A percentile compares a stretch with the other conserved stretches of the same genome.
Conservation (phyloP, 2,797 vertebrate genomes). For the Phaenicophaeus curvirostris region DNA sequence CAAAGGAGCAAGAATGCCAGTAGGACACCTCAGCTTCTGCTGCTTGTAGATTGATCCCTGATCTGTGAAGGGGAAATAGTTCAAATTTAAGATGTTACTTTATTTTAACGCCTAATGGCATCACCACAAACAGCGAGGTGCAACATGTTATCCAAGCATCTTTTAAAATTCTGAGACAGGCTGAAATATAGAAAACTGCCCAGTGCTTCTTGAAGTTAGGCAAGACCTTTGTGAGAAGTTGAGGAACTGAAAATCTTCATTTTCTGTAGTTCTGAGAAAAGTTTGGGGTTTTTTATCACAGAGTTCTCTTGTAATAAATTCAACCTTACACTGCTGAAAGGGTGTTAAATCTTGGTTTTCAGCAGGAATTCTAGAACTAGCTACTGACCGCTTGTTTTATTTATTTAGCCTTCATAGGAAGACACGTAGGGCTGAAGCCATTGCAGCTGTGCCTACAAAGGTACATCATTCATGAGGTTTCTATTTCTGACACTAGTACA, state of each 20-base stretch:
- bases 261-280: neutral
- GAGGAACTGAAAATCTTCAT: neutral
- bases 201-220: neutral
- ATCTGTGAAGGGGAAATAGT: neutral
- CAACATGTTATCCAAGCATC: neutral
- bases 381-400: conserved; percentile 29
- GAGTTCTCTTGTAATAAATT: conserved; percentile 32
- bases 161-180: neutral
- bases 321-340: conserved; percentile 9
- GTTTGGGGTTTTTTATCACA: neutral
- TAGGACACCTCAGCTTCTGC: neutral
- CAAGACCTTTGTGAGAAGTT: neutral
- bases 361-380: conserved; percentile 37
- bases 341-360: conserved; percentile 19
- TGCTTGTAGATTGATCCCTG: neutral
- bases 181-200: neutral
- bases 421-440: neutral
- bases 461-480: conserved; percentile 29
- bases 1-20: neutral
- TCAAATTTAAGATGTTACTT: neutral
- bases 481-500: neutral
- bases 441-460: conserved; percentile 36
- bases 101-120: neutral
- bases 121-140: neutral
- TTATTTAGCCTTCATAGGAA: conserved; percentile 55